Evolutionary conservation across 92 coral and sea anemone species (phyloP), one percentile per base, ranked within the genome.

Genomic region (Pocillopora grandis): DNA sequence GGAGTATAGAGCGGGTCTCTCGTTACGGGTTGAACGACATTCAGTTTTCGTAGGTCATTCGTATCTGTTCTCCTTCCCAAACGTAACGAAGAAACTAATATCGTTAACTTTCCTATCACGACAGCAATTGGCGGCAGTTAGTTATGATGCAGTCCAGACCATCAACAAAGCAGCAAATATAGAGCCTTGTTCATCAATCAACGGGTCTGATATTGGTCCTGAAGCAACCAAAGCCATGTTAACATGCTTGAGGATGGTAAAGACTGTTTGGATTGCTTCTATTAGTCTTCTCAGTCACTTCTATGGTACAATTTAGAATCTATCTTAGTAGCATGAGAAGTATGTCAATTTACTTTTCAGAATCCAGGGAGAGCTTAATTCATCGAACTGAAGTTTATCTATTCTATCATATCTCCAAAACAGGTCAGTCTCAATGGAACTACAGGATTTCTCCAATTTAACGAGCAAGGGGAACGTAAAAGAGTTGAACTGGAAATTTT

Each of bases 391-490:
- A 35, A 11, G 10, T 15, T 69, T 59, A 19, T 72, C 18, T 18
- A 19, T 10, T 31, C n/a, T 57, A 8, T 1, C 6, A 10, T 8
- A 10, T 49, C 12, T 20, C 49, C 20, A 5, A 0, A 65, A 80
- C 72, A 90, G 93, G 61, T 74, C 23, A 87, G 48, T 5, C 27
- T 87, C 27, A 76, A 87, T 37, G 91, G 95, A 12, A 58, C 93
- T 15, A 90, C 96, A 18, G 98, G 98, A 4, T 62, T 75, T 35
- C 69, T 96, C 5, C 66, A 85, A 62, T 90, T 96, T 72, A 89
- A 81, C 55, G 63, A 55, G 52, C 75, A 80, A 66, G 93, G 98
- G 4, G 82, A 75, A 27, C 89, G 99, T 59, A 77, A 73, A 33
- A 64, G 78, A 18, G 74, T 86, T 21, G 86, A 90, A 20, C 73